Evolutionary conservation across 1,140 invertebrate species (phyloP).

Genomic region (Drosophila bocqueti): DNA sequence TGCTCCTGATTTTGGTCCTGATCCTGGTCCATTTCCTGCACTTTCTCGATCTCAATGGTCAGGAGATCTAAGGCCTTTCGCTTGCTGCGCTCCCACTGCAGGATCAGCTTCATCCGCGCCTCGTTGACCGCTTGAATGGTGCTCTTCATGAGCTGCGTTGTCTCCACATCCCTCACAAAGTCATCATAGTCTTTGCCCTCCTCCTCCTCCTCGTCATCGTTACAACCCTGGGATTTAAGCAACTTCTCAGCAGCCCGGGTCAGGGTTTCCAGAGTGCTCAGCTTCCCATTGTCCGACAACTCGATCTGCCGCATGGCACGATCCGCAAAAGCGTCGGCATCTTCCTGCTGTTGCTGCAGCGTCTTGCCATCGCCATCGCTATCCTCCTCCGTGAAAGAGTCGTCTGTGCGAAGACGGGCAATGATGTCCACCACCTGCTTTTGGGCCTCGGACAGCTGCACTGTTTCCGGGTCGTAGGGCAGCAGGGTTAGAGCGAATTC

Average conservation of each 20-base stretch:
- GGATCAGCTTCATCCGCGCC: conserved; percentile 41
- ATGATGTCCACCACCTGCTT: conserved; percentile 52
- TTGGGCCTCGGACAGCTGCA: conserved; percentile 45
- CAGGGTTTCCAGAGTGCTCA: conserved; percentile 54
- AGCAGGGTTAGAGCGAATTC: conserved; percentile 59
- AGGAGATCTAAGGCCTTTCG: conserved; percentile 61
- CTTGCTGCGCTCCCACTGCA: conserved; percentile 64
- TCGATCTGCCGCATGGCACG: conserved; percentile 59
- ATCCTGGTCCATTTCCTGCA: conserved; percentile 53
- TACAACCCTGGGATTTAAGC: conserved; percentile 5
- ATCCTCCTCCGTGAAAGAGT: conserved; percentile 31
- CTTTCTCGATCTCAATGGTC: conserved; percentile 62
- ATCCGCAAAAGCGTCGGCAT: conserved; percentile 58
- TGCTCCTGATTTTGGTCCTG: conserved; percentile 14
- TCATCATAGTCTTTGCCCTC: conserved; percentile 3
- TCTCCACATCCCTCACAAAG: conserved; percentile 29
- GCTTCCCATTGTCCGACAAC: conserved; percentile 32
- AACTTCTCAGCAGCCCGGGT: conserved; percentile 56
- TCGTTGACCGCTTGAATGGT: conserved; percentile 56
- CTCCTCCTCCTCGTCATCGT: not conserved
- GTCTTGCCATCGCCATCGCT: conserved; percentile 23
- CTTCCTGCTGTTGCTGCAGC: conserved; percentile 5
- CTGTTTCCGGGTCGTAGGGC: conserved; percentile 47
- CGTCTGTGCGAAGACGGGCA: conserved; percentile 41
- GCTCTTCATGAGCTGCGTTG: conserved; percentile 35